Conservation (phyloP, 2,888 invertebrate species). For the Doris montereyensis region DNA sequence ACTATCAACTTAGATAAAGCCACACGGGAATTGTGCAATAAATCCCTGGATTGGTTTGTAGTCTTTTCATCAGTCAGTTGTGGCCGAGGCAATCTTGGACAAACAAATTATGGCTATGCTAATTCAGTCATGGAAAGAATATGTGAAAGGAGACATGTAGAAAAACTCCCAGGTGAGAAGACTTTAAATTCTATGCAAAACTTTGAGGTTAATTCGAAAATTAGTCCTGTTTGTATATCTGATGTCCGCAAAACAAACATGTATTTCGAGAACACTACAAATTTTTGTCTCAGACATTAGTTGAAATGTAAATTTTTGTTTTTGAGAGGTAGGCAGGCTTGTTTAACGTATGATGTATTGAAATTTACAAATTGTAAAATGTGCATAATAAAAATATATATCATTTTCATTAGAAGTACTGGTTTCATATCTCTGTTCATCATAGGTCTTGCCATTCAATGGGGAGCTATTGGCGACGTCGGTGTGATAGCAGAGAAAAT, state of each 20-base stretch:
- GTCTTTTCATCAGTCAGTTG: slow-evolving; percentile 97
- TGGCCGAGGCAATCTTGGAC: slow-evolving; percentile 96
- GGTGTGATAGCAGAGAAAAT: slow-evolving; percentile 92
- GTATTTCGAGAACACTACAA: not conserved
- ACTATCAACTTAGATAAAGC: slow-evolving; percentile 87
- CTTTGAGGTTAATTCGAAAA: too few species aligned
- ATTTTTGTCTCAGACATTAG: not conserved
- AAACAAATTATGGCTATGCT: slow-evolving; percentile 96
- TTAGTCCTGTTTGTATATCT: not conserved
- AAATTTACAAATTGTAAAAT: too few species aligned
- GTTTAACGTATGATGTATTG: too few species aligned
- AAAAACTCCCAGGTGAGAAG: slow-evolving; percentile 84
- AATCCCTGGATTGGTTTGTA: slow-evolving; percentile 88
- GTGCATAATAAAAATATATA: too few species aligned
- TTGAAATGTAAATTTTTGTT: not conserved
- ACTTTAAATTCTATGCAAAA: too few species aligned
- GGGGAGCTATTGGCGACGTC: slow-evolving; percentile 99
- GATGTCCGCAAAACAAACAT: not conserved
- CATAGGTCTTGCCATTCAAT: slow-evolving; percentile 87
- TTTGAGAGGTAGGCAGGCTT: too few species aligned
- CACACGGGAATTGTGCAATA: slow-evolving; percentile 84
- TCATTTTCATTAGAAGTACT: too few species aligned
- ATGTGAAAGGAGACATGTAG: slow-evolving; percentile 86
- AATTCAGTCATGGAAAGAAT: slow-evolving; percentile 98
- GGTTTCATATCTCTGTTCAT: too few species aligned